phyloP scores from a whole-genome alignment of 2,113 vertebrate species.

The Rhinogobius similis region DNA sequence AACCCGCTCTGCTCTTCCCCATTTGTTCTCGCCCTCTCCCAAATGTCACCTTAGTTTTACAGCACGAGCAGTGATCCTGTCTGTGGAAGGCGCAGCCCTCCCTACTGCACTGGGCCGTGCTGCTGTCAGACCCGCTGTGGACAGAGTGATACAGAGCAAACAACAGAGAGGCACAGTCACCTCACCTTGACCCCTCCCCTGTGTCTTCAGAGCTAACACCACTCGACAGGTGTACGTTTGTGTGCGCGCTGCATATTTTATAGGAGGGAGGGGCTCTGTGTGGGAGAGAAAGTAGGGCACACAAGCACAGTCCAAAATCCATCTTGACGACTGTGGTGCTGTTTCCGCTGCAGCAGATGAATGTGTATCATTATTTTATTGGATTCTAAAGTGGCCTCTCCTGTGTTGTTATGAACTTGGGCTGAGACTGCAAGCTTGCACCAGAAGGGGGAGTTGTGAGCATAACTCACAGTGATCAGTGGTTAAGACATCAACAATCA shows the following conservation, averaged over 20 bases:
- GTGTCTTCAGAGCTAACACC: conserved; percentile 34
- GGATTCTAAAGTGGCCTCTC: conserved; percentile 11
- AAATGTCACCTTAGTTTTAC: conserved; percentile 65
- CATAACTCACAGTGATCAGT: neutral
- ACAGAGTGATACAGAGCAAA: conserved; percentile 16
- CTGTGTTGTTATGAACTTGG: neutral
- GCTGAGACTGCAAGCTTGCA: neutral
- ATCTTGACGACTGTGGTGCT: conserved; percentile 42
- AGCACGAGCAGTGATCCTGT: conserved; percentile 51
- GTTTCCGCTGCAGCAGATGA: conserved; percentile 43
- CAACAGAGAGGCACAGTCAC: conserved; percentile 26
- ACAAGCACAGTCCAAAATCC: conserved; percentile 43
- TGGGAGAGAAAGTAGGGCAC: conserved; percentile 61
- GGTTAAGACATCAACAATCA: too few species aligned
- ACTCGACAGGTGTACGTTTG: conserved; percentile 37
- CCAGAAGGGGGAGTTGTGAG: neutral
- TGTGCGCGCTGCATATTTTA: conserved; percentile 63
- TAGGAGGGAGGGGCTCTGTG: conserved; percentile 42
- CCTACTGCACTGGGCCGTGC: conserved; percentile 22
- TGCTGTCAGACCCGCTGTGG: conserved; percentile 42
- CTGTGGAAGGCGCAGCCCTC: conserved; percentile 48
- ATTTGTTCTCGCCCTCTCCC: conserved; percentile 21
- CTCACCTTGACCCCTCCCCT: conserved; percentile 50
- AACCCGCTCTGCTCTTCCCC: conserved; percentile 26
- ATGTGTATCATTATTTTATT: conserved; percentile 44